phyloP scores from a whole-genome alignment of 2,113 vertebrate genomes.

The Myocastor coypus region DNA sequence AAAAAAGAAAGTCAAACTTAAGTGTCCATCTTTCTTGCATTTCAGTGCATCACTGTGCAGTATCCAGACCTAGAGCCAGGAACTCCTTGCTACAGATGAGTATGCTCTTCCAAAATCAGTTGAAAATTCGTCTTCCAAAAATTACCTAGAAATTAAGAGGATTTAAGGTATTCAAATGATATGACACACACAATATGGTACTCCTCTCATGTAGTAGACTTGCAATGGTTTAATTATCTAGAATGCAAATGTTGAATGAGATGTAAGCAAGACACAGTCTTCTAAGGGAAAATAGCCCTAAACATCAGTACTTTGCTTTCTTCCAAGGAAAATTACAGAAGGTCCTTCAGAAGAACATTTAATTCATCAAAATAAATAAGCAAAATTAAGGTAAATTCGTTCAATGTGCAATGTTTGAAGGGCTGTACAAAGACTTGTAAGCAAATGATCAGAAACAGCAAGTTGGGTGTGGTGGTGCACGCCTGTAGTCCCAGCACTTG shows the following conservation, averaged over 20 bases:
- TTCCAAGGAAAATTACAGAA: slow-evolving; percentile 41
- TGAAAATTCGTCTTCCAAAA: slow-evolving; percentile 17
- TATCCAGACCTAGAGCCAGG: neutral
- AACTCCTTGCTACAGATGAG: slow-evolving; percentile 24
- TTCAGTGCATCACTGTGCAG: neutral
- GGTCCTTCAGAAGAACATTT: neutral
- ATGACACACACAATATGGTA: neutral
- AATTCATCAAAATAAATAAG: slow-evolving; percentile 32
- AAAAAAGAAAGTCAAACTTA: neutral
- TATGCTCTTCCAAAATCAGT: slow-evolving; percentile 44
- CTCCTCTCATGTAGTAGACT: neutral
- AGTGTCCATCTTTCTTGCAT: neutral
- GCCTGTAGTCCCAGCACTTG: no score
- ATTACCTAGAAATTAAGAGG: slow-evolving; percentile 46
- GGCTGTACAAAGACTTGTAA: neutral
- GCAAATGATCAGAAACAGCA: neutral
- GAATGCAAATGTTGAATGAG: neutral
- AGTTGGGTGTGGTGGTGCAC: no score
- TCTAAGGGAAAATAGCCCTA: neutral
- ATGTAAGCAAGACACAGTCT: neutral
- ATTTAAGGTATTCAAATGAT: slow-evolving; percentile 34
- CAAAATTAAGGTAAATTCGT: neutral
- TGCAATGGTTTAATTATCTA: neutral
- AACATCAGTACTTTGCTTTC: neutral
- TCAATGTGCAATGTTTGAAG: neutral